Base-by-base conservation (phyloP, 2,888 invertebrate genomes). In the Plebejus argus region DNA sequence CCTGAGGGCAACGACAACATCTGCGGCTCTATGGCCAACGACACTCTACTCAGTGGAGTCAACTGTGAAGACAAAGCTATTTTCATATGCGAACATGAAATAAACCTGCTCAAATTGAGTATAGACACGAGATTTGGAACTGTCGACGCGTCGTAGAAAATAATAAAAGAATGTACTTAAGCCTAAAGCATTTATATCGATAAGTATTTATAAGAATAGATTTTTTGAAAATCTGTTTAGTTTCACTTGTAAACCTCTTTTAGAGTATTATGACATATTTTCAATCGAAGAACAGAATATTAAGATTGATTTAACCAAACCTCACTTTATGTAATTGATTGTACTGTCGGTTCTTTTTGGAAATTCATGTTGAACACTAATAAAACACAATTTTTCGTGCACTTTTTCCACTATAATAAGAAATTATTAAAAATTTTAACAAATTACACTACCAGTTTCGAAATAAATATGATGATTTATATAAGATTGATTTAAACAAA, bases 21-120 rank as follows among this genome's bases (percentile, higher is more conserved):
- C 20, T 74, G 74, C 49, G 74, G 74, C 20, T 45, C 74, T 18
- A 74, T 74, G 74, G 15, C 28, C 53, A 74, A 53, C 23, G 23
- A 45, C 49, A 53, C 49, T 12, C 28, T 49, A 0, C 74, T 74
- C 7, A 45, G 49, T 15, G 74, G 28, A 18, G 28, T 74, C 15
- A 23, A 28, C 49, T 74, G 74, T 12, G 23, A 23, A 8, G 18
- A 74, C 1, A 53, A 53, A 74, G 74, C 74, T 0, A 74, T 74
- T 4, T 74, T 74, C 7, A 53, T 74, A 15, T 74, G 74, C 49
- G 74, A 74, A 53, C 74, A 74, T 7, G 74, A 74, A 53, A 74
- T 74, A 49, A 23, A 3, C 49, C 15, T 72, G 72, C 45, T 72
- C 15, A 72, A 49, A 12, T 72, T 23, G 12, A 23, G 49, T 23